These are phyloP conservation scores for Notothenia coriiceps DNA, from an alignment of 2,113 vertebrate species.

Conservation along the genomic window DNA sequence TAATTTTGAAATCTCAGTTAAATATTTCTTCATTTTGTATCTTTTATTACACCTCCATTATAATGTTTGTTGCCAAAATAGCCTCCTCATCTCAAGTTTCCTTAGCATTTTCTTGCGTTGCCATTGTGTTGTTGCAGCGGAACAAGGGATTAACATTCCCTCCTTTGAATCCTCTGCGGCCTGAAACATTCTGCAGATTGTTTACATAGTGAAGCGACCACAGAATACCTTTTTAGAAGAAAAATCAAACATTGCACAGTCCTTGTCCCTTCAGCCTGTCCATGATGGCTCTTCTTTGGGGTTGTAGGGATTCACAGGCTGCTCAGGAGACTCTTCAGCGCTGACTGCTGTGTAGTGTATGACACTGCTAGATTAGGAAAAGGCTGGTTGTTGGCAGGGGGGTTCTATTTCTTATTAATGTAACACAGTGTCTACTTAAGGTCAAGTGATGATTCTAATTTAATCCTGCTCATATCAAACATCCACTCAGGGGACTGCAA, in stretches of 20 bases:
- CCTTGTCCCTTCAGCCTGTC: slow-evolving; percentile 24
- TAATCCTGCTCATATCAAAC: slow-evolving; percentile 33
- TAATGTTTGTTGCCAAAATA: slow-evolving; percentile 34
- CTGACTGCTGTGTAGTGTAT: slow-evolving; percentile 15
- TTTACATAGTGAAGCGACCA: slow-evolving; percentile 64
- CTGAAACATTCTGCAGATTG: slow-evolving; percentile 77
- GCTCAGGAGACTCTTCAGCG: slow-evolving; percentile 26
- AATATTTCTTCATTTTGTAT: slow-evolving; percentile 3
- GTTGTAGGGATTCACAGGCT: slow-evolving; percentile 15
- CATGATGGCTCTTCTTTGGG: slow-evolving; percentile 20
- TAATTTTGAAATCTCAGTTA: neutral
- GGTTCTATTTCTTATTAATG: slow-evolving; percentile 8
- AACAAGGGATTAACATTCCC: slow-evolving; percentile 75
- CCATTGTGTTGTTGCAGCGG: slow-evolving; percentile 53
- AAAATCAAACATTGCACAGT: slow-evolving; percentile 49
- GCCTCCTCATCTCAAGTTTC: slow-evolving; percentile 29
- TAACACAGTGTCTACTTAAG: neutral
- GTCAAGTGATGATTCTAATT: slow-evolving; percentile 32
- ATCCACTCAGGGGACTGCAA: slow-evolving; percentile 18
- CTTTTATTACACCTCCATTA: neutral
- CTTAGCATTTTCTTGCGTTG: slow-evolving; percentile 50
- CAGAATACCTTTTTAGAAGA: slow-evolving; percentile 50
- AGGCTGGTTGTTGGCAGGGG: slow-evolving; percentile 42
- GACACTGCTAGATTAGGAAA: slow-evolving; percentile 52
- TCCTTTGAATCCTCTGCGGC: slow-evolving; percentile 54